Evolutionary conservation across 2,888 invertebrate genomes (phyloP), one percentile per base, ranked within the genome.

Genomic region (Congeria kusceri): DNA sequence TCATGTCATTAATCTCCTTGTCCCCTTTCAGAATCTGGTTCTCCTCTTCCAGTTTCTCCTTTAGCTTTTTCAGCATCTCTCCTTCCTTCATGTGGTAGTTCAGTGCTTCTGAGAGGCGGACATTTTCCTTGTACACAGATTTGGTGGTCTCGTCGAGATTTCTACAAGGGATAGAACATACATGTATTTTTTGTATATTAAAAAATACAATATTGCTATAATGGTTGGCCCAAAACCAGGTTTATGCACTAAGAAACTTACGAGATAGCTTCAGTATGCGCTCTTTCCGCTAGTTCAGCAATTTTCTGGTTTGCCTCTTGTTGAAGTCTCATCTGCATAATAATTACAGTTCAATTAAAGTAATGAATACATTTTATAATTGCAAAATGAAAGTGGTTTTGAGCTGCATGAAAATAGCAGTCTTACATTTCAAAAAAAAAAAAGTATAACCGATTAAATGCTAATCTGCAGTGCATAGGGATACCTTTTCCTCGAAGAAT

Each of bases 401-500:
- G 39, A 39, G 9, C 1, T 3, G 1, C 11, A 39, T 39, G 1
- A 39, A 39, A 39, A 39, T 15, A 39, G 9, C 39, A 39, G 1
- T n/a, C n/a, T n/a, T n/a, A n/a, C n/a, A n/a, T n/a, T n/a, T n/a
- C n/a, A n/a, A n/a, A n/a, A n/a, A n/a, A n/a, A n/a, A n/a, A n/a
- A n/a, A n/a, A n/a, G n/a, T n/a, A n/a, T n/a, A n/a, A n/a, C n/a
- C n/a, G 4, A 32, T 32, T 9, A 32, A 32, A 32, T 32, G 39
- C 39, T 15, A 13, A 39, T 39, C 9, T 1, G 39, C 39, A 13
- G 9, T 39, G 1, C 1, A 39, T 39, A 15, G 9, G 29, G 25
- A 59, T 83, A 93, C 93, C 91, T 93, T 93, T 86, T 93, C 93
- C 81, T 93, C 93, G 87, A 93, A 93, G 87, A 93, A 93, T 80